phyloP scores from a whole-genome alignment of 2,797 vertebrate species.

The Hyperoplus immaculatus region DNA sequence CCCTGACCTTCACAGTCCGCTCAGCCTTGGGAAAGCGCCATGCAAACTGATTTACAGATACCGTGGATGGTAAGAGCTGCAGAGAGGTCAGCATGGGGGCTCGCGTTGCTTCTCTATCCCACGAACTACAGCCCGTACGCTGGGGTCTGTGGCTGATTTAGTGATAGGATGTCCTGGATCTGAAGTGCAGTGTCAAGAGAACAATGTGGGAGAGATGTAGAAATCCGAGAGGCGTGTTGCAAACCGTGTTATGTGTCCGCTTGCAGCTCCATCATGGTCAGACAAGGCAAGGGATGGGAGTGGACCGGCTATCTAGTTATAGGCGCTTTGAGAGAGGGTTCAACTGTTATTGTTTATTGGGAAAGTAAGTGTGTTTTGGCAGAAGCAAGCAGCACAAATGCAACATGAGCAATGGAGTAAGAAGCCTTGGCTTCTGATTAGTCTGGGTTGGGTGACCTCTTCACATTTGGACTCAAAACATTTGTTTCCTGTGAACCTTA shows the following conservation, averaged over 20 bases:
- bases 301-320: slow-evolving; percentile 5
- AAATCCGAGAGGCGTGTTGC: slow-evolving; percentile 77
- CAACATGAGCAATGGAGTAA: neutral
- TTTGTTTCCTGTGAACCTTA: neutral
- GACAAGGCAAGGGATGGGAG: slow-evolving; percentile 47
- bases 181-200: slow-evolving; percentile 62
- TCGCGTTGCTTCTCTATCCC: slow-evolving; percentile 74
- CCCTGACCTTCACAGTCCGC: slow-evolving; percentile 70
- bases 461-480: neutral
- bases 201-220: slow-evolving; percentile 75
- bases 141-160: slow-evolving; percentile 77
- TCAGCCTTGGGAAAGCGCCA: slow-evolving; percentile 83
- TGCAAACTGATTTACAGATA: slow-evolving; percentile 84
- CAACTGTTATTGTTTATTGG: neutral
- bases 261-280: slow-evolving; percentile 64
- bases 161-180: slow-evolving; percentile 68
- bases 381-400: neutral
- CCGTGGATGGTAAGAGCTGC: slow-evolving; percentile 63
- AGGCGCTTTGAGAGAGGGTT: neutral
- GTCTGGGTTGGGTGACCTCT: too few species aligned
- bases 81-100: slow-evolving; percentile 71
- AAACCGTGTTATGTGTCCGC: slow-evolving; percentile 67
- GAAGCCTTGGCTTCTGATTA: neutral
- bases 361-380: slow-evolving; percentile 6
- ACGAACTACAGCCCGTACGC: slow-evolving; percentile 61